phyloP scores from a whole-genome alignment of 2,888 invertebrate species.

The Hipparchia semele region DNA sequence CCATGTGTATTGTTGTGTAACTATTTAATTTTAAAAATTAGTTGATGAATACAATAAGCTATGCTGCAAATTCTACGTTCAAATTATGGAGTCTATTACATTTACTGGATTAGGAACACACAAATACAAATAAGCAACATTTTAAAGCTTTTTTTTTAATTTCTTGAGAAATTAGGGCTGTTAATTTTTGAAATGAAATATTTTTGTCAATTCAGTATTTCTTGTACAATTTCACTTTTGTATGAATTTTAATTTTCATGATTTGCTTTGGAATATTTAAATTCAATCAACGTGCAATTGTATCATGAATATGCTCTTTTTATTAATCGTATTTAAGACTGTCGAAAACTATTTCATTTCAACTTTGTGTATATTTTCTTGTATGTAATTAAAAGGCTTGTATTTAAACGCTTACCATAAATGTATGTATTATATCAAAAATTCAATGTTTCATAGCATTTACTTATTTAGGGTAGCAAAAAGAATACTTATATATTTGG shows the following conservation, averaged over 20 bases:
- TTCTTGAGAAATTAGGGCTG: not conserved
- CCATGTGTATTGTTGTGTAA: conserved; percentile 73
- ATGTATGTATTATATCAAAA: too few relatives aligned
- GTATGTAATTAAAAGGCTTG: not conserved
- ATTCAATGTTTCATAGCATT: too few relatives aligned
- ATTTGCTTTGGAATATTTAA: not conserved
- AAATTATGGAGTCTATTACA: conserved; percentile 53
- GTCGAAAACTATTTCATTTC: not conserved
- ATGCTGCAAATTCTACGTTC: conserved; percentile 75
- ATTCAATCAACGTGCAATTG: not conserved
- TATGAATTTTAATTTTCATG: not conserved
- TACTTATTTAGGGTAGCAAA: too few relatives aligned
- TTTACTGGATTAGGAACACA: conserved; percentile 68
- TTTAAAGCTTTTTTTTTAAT: conserved; percentile 25
- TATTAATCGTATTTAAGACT: not conserved
- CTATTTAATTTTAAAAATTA: conserved; percentile 65
- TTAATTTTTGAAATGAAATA: conserved; percentile 24
- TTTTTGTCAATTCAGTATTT: not conserved
- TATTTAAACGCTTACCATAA: too few relatives aligned
- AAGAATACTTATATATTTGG: too few relatives aligned
- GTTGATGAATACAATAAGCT: conserved; percentile 74
- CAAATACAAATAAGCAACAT: conserved; percentile 50
- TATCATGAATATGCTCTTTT: not conserved
- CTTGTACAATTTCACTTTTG: not conserved
- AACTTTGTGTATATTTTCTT: not conserved